Evolutionary conservation across 2,888 invertebrate genomes (phyloP), one percentile per base, ranked within the genome.

Genomic region (Sinotaia quadrata): DNA sequence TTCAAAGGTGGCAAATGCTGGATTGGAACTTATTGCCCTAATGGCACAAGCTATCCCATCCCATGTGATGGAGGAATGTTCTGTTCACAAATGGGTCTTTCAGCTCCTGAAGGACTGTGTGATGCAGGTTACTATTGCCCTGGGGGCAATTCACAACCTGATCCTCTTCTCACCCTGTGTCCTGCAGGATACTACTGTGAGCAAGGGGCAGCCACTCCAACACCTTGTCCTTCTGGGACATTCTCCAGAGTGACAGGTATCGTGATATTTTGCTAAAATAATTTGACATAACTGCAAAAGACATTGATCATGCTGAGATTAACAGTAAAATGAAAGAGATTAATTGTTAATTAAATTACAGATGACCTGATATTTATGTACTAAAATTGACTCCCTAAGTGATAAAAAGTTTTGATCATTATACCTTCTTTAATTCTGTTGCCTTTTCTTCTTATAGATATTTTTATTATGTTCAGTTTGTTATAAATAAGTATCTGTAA

Each of bases 1-100:
- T 31, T 1, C 12, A 0, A 54, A 65, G 85, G 87, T 8, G 85
- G 85, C 8, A 72, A 81, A 58, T 86, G 86, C 74, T 84, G 84
- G 84, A 83, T 85, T 8, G 85, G 85, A 2, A 81, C 84, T 5
- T 86, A 81, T 76, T 86, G 86, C 69, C 84, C 84, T 2, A 61
- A 65, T 31, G 85, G 85, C 0, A 54, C 81, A n/a, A 65, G 68
- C 57, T 85, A 85, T 67, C 87, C 85, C 0, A 68, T 83, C 24
- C 56, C 71, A 29, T 87, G 87, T 76, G 77, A 78, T n/a, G 78
- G 75, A 12, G 87, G 87, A 2, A 74, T 60, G 60, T 87, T 84
- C 77, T 86, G 86, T 71, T 71, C 75, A 56, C 71, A 75, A 37
- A 80, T 71, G 61, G 85, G 81, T 12, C 75, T 86, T 33, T 49